A percentile compares a stretch with the other conserved stretches of the same genome.
phyloP scores from a whole-genome alignment of 2,888 invertebrate genomes.

The Sceliomorpha sp. region DNA sequence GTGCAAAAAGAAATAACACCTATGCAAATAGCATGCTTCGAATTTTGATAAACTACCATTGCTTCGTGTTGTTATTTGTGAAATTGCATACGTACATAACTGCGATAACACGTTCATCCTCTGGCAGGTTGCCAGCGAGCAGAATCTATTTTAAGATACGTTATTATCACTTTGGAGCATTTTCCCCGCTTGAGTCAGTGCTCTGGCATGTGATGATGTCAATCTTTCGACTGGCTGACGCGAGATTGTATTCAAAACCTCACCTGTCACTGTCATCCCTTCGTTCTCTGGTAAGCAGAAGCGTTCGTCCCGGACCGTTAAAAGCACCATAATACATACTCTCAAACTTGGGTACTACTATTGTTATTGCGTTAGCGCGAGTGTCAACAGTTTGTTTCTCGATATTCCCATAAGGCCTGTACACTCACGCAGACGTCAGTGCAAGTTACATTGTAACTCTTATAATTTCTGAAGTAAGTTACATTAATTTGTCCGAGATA shows the following conservation, averaged over 20 bases:
- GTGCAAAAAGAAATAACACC: neutral
- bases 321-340: slow-evolving; percentile 3
- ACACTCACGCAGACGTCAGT: too few relatives aligned
- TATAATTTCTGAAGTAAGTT: too few relatives aligned
- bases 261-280: slow-evolving; percentile 22
- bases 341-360: neutral
- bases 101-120: slow-evolving; percentile 11
- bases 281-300: slow-evolving; percentile 8
- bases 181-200: slow-evolving; percentile 29
- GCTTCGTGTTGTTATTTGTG: neutral
- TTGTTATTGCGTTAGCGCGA: too few relatives aligned
- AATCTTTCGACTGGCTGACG: slow-evolving; percentile 24
- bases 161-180: slow-evolving; percentile 24
- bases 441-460: too few relatives aligned
- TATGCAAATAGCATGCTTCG: neutral
- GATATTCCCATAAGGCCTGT: too few relatives aligned
- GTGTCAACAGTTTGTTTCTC: too few relatives aligned
- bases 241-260: slow-evolving; percentile 10
- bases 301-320: slow-evolving; percentile 10
- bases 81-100: slow-evolving; percentile 20
- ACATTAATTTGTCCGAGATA: too few relatives aligned
- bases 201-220: slow-evolving; percentile 36
- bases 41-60: neutral
- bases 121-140: slow-evolving; percentile 25
- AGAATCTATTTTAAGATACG: slow-evolving; percentile 31